phyloP scores from a whole-genome alignment of 53 echinoderm and acorn worm genomes.

The Apostichopus leukothele region DNA sequence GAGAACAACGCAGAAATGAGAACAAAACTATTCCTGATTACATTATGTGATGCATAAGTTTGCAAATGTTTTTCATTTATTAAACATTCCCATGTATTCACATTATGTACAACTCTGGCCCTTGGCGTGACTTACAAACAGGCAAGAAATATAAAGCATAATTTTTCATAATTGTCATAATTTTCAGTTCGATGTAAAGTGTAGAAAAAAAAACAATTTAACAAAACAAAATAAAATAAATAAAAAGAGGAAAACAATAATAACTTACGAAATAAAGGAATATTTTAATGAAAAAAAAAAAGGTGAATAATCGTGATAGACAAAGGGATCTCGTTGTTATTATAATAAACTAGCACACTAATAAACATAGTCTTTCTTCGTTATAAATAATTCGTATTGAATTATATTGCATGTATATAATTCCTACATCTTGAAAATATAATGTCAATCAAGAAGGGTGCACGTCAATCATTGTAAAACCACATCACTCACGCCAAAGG shows the following conservation, averaged over 20 bases:
- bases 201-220: slow-evolving; percentile 32
- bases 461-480: neutral
- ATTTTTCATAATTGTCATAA: slow-evolving; percentile 40
- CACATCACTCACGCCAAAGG: slow-evolving; percentile 3
- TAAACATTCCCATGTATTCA: slow-evolving; percentile 52
- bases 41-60: slow-evolving; percentile 45
- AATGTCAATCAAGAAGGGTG: neutral
- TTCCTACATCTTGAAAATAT: neutral
- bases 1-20: neutral
- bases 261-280: neutral
- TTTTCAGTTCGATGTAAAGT: slow-evolving; percentile 39
- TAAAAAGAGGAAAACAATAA: neutral
- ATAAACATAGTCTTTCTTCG: neutral
- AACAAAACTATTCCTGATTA: neutral
- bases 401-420: neutral
- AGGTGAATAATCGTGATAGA: neutral
- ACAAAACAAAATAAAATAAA: neutral
- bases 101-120: slow-evolving; percentile 44
- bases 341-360: neutral
- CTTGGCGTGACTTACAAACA: slow-evolving; percentile 43
- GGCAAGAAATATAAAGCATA: slow-evolving; percentile 47
- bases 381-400: neutral
- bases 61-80: slow-evolving; percentile 50
- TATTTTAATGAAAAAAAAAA: neutral
- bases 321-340: neutral